These are phyloP conservation scores for Premnoplex brunnescens DNA, from an alignment of 2,797 vertebrate genomes.

Conservation along the genomic window DNA sequence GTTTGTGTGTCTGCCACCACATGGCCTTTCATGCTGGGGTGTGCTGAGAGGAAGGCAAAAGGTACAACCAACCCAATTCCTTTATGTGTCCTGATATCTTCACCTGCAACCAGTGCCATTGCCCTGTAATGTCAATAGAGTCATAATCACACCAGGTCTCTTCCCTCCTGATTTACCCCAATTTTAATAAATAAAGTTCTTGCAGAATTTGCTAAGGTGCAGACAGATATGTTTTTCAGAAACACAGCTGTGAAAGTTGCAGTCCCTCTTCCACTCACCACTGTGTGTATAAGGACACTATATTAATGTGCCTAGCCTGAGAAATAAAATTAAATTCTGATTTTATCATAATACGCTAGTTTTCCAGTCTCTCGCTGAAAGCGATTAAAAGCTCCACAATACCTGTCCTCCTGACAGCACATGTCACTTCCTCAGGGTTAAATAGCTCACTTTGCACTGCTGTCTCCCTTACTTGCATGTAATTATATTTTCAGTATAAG, in stretches of 20 bases:
- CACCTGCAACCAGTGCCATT: not conserved
- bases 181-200: not conserved
- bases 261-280: not conserved
- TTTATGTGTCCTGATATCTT: not conserved
- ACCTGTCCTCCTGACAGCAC: not conserved
- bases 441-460: not conserved
- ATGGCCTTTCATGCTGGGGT: accelerated
- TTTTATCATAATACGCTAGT: not conserved
- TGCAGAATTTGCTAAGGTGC: not conserved
- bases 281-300: not conserved
- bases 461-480: not conserved
- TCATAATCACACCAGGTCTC: accelerated
- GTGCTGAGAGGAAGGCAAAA: not conserved
- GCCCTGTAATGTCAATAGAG: not conserved
- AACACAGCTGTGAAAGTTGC: not conserved
- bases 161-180: not conserved
- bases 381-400: not conserved
- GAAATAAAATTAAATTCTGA: not conserved
- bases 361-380: not conserved
- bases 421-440: slow-evolving; percentile 13
- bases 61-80: not conserved
- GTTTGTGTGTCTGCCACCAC: not conserved
- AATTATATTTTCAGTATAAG: slow-evolving; percentile 2
- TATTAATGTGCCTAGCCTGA: not conserved
- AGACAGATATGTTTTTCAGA: not conserved